Base-by-base conservation (phyloP, 2,113 vertebrate species). In the Triplophysa dalaica region DNA sequence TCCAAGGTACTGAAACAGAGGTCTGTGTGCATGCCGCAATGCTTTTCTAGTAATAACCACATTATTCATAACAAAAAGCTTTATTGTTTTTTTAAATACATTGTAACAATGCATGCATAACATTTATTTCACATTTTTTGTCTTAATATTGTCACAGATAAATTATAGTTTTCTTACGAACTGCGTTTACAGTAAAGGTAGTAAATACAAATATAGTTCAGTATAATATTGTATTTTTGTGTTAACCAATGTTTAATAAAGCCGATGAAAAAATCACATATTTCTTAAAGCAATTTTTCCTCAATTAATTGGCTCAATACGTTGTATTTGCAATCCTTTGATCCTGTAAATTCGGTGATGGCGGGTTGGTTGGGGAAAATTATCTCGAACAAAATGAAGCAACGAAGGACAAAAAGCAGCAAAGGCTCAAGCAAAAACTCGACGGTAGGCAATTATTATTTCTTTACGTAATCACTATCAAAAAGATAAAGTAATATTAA, bases 1-100 rank as follows among this genome's bases (percentile, higher is more conserved):
- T 84, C 77, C 85, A 82, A 45, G 77, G 82, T 85, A 33, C 85
- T 88, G 86, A 85, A 80, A 50, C 41, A 3, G 26, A 54, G 21
- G 48, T 67, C 1, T 61, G 48, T 58, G 29, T 10, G 22, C 33
- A 38, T 50, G 26, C 16, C 50, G 33, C 17, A 24, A 65, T 60
- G 33, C 29, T 29, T 54, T 56, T 22, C 62, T 64, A 64, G 43
- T 33, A 38, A 81, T 69, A 78, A 43, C 11, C 29, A 19, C 22
- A 62, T 17, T 24, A 21, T 4, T 22, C 43, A 29, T 12, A 21
- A 61, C 10, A 38, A 22, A 16, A 12, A 8, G 8, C 9, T 75
- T 75, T 75, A 63, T 50, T 63, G 41, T 3, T 50, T 63, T 24
- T 43, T 48, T 8, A 62, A 26, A 19, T 63, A 75, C 38, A 48